Evolutionary conservation across 2,888 invertebrate genomes (phyloP).

Genomic region (Phyllotreta striolata): DNA sequence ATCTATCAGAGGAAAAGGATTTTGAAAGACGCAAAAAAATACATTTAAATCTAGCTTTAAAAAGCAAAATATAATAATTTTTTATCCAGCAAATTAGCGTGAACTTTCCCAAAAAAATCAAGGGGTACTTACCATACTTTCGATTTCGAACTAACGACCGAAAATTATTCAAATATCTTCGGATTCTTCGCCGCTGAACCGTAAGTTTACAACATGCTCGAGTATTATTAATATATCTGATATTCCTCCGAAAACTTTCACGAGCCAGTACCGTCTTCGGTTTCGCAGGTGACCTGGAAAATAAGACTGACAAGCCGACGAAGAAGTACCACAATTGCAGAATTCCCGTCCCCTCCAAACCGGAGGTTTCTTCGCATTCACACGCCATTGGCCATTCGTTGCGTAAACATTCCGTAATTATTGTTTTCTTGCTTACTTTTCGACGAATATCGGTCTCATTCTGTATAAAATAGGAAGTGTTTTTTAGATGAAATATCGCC

Average conservation of each 20-base stretch:
- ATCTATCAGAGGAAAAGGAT: too few species aligned
- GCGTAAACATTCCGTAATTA: slow-evolving; percentile 15
- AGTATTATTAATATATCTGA: neutral
- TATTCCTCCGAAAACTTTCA: slow-evolving; percentile 18
- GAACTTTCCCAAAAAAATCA: too few species aligned
- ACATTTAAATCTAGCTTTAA: too few species aligned
- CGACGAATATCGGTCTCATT: slow-evolving; percentile 1
- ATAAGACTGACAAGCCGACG: slow-evolving; percentile 9
- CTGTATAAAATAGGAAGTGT: neutral
- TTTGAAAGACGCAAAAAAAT: too few species aligned
- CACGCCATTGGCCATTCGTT: slow-evolving; percentile 7
- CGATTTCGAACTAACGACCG: too few species aligned
- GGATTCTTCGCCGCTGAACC: neutral
- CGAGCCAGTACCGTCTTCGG: neutral
- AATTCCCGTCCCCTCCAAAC: slow-evolving; percentile 10
- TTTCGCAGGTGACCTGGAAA: slow-evolving; percentile 15
- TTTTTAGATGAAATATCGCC: neutral
- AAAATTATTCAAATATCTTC: too few species aligned
- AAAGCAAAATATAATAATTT: too few species aligned
- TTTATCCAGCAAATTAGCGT: too few species aligned
- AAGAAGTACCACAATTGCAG: slow-evolving; percentile 9
- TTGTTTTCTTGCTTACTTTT: neutral
- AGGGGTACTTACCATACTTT: too few species aligned
- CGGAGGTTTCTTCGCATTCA: slow-evolving; percentile 2
- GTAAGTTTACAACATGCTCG: neutral